These are phyloP conservation scores for Scylla paramamosain DNA, from an alignment of 1,140 invertebrate genomes.

Conservation along the genomic window DNA sequence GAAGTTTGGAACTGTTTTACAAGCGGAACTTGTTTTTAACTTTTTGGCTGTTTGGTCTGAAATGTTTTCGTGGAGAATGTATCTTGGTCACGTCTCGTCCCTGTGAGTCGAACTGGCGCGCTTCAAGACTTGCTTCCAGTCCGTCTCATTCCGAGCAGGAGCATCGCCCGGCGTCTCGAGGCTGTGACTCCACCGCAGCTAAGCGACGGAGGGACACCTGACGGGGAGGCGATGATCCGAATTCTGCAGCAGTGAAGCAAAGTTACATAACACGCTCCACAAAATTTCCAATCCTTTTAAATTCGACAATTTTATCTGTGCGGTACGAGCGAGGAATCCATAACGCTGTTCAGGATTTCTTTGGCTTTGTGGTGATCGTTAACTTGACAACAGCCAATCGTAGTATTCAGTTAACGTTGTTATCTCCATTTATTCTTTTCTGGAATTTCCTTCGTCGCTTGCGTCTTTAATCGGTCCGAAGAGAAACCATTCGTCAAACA, in stretches of 20 bases:
- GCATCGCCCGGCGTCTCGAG: background rate
- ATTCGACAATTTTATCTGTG: background rate
- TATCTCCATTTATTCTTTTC: background rate
- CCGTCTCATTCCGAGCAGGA: background rate
- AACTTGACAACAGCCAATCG: background rate
- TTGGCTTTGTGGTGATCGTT: background rate
- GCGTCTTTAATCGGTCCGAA: conserved; percentile 8
- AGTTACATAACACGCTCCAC: background rate
- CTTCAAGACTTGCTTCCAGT: background rate
- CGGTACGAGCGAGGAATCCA: too few species aligned
- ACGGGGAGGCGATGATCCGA: background rate
- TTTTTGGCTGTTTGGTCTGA: conserved; percentile 21
- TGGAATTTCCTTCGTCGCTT: background rate
- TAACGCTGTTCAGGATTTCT: too few species aligned
- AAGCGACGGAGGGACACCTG: background rate
- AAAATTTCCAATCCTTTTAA: background rate
- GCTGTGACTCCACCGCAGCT: background rate
- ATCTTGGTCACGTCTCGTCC: conserved; percentile 2
- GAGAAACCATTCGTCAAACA: conserved; percentile 18
- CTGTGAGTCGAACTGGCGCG: background rate
- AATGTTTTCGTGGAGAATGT: conserved; percentile 17
- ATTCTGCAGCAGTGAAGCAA: background rate
- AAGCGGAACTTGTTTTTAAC: conserved; percentile 36
- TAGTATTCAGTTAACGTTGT: background rate
- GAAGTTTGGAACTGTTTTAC: conserved; percentile 33